Evolutionary conservation across 2,113 vertebrate species (phyloP).

Genomic region (Cyprinodon brontotheroides): DNA sequence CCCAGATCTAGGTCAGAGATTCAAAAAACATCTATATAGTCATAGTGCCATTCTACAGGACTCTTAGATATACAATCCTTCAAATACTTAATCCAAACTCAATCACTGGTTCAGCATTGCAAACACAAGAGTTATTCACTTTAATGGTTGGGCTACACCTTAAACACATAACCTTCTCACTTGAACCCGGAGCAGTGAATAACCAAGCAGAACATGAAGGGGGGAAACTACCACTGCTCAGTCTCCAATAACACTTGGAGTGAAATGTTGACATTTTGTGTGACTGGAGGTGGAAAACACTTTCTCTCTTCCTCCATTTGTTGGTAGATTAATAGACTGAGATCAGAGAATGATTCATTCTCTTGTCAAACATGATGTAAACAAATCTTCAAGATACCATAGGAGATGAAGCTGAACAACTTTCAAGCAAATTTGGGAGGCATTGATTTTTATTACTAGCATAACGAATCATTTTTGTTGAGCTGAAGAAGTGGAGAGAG

Average conservation of each 20-base stretch:
- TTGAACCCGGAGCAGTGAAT: not conserved
- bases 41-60: not conserved
- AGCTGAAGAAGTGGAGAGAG: not conserved
- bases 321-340: slow-evolving; percentile 12
- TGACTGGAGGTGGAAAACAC: slow-evolving; percentile 37
- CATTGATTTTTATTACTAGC: slow-evolving; percentile 25
- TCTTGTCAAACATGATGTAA: slow-evolving; percentile 32
- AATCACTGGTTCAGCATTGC: not conserved
- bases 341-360: slow-evolving; percentile 36
- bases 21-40: not conserved
- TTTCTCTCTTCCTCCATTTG: slow-evolving; percentile 24
- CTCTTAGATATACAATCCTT: not conserved
- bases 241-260: slow-evolving; percentile 45
- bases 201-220: slow-evolving; percentile 19
- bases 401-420: slow-evolving; percentile 2
- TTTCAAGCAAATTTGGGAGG: slow-evolving; percentile 14
- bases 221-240: slow-evolving; percentile 29
- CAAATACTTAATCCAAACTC: not conserved
- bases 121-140: not conserved
- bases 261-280: slow-evolving; percentile 58
- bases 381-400: slow-evolving; percentile 33
- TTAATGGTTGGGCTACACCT: not conserved
- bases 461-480: slow-evolving; percentile 25
- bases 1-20: not conserved
- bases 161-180: not conserved